Base-by-base conservation (phyloP, 2,888 invertebrate genomes). In the Ennomos fuscantarius region DNA sequence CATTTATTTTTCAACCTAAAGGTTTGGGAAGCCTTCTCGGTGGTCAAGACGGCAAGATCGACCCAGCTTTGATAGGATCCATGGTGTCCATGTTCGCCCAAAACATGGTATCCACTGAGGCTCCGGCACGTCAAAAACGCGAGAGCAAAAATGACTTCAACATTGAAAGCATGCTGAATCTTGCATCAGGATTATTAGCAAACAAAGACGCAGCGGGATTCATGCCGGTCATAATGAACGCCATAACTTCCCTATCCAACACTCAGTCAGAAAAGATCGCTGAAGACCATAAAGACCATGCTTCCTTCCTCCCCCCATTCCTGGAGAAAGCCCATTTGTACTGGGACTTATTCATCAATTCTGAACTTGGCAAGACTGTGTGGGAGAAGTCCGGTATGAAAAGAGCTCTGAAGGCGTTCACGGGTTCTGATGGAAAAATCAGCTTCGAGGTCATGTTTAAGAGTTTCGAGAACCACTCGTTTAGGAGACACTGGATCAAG, bases 401-500 rank as follows among this genome's bases (percentile, higher is more conserved):
- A 65, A 94, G 93, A 44, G 93, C 95, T 6, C 91, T 96, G 63
- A 95, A 95, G 75, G 87, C 84, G 0, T 97, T 97, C 82, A 93
- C 93, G 3, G 95, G 95, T 24, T 92, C 94, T 1, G 93, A 94
- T 53, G 96, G 96, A 0, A 94, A 93, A 61, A 86, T 97, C 57
- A 95, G 95, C 74, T 96, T 96, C 69, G 95, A 95, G 42, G 93
- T 94, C 63, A 94, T 97, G 73, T 93, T 96, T 68, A 95, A 95
- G 71, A 95, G 95, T 68, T 94, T 97, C 67, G 96, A 97, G 77
- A 96, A 97, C 78, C 96, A 95, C 55, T 94, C 95, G 44, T 95
- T 96, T 73, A 94, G 97, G 63, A 93, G 96, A 46, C 94, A 96
- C 65, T 97, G 97, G 97, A 95, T 97, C 65, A 95, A 95, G 70